These are phyloP conservation scores for Cynaeus angustus DNA, from an alignment of 2,888 invertebrate genomes.

Conservation along the genomic window DNA sequence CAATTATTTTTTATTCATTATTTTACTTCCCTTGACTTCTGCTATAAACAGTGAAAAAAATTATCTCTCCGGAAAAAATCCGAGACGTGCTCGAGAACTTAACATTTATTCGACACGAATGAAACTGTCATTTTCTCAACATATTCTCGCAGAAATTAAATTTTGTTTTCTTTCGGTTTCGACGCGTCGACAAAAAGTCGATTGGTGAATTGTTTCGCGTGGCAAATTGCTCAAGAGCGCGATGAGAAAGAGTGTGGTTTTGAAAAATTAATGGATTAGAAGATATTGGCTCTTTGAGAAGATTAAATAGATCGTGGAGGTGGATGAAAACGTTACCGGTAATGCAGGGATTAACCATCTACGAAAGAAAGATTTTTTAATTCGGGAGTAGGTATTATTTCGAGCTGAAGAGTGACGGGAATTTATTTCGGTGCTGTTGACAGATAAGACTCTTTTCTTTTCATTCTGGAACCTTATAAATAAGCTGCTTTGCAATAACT, in stretches of 20 bases:
- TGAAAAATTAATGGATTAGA: slow-evolving; percentile 9
- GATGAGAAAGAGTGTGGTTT: not conserved
- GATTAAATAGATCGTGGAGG: not conserved
- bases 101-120: slow-evolving; percentile 1
- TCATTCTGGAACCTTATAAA: not conserved
- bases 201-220: slow-evolving; percentile 7
- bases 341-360: not conserved
- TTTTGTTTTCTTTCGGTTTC: slow-evolving; percentile 17
- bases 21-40: slow-evolving; percentile 14
- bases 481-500: slow-evolving; percentile 2
- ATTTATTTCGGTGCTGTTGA: too few relatives aligned
- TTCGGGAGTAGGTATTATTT: too few relatives aligned
- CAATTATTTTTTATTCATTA: slow-evolving; percentile 39
- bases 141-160: slow-evolving; percentile 10
- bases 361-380: not conserved
- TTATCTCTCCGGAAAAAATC: slow-evolving; percentile 4
- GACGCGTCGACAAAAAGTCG: slow-evolving; percentile 12
- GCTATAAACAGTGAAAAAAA: slow-evolving; percentile 11
- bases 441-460: too few relatives aligned
- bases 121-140: slow-evolving; percentile 7
- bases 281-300: not conserved
- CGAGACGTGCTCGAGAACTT: too few relatives aligned
- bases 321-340: slow-evolving; percentile 3
- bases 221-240: slow-evolving; percentile 1
- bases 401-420: too few relatives aligned